phyloP scores from a whole-genome alignment of 2,797 vertebrate species.

The Limosa lapponica region DNA sequence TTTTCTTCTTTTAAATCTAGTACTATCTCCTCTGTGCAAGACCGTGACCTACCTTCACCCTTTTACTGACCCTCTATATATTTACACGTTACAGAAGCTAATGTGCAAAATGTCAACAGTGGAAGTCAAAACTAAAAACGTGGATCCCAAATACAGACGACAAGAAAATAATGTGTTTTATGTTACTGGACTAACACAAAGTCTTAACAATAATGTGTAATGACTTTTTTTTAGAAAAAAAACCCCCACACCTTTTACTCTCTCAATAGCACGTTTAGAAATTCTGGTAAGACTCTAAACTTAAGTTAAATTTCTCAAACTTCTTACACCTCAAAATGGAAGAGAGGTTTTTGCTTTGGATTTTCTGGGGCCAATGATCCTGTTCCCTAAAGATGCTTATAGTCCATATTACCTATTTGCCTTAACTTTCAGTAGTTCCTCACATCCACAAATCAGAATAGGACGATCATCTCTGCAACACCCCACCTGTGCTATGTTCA shows the following conservation, averaged over 20 bases:
- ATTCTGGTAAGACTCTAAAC: background rate
- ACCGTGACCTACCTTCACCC: background rate
- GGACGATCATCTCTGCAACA: background rate
- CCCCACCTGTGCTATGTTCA: background rate
- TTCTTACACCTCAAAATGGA: background rate
- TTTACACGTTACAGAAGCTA: background rate
- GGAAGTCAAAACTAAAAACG: background rate
- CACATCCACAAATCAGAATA: background rate
- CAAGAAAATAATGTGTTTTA: background rate
- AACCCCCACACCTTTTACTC: background rate
- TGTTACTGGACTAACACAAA: background rate
- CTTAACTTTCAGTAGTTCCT: background rate
- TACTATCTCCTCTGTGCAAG: background rate
- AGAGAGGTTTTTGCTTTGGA: background rate
- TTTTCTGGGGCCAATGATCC: background rate
- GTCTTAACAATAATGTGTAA: background rate
- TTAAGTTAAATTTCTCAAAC: background rate
- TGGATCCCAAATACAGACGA: background rate
- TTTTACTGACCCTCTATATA: background rate
- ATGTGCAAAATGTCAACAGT: background rate
- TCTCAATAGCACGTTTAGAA: background rate
- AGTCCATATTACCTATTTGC: background rate
- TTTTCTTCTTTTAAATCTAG: background rate
- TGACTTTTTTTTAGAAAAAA: background rate
- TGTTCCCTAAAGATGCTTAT: background rate